A percentile compares a stretch with the other conserved stretches of the same genome.
These are phyloP conservation scores for Ancistrus triradiatus DNA, from an alignment of 2,113 vertebrate species.

Conservation along the genomic window DNA sequence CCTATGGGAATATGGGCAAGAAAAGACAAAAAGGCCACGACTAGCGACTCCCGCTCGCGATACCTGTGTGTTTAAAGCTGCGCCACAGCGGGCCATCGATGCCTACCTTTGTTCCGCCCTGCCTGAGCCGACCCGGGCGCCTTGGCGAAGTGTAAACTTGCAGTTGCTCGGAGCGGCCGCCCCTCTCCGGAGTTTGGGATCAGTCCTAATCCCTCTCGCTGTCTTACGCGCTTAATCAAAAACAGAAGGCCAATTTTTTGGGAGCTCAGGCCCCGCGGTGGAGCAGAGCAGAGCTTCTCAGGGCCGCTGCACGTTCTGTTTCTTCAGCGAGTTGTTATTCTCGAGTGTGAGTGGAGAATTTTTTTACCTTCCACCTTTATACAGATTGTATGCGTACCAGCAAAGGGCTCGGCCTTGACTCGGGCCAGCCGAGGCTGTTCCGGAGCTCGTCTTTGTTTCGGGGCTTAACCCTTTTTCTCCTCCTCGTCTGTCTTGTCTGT, in stretches of 20 bases:
- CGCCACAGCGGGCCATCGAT: too few species aligned
- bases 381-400: background rate
- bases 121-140: too few species aligned
- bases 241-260: conserved; percentile 34
- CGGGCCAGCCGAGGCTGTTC: background rate
- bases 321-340: too few species aligned
- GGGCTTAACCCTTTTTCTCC: background rate
- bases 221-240: conserved; percentile 31
- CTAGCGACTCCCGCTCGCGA: background rate
- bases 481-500: background rate
- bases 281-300: conserved; percentile 6
- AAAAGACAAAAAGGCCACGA: conserved; percentile 56
- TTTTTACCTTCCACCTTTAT: background rate
- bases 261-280: conserved; percentile 3
- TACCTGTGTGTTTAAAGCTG: background rate
- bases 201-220: conserved; percentile 32
- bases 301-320: background rate
- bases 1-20: conserved; percentile 73
- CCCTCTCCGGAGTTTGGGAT: conserved; percentile 23
- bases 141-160: conserved; percentile 36
- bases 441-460: conserved; percentile 12
- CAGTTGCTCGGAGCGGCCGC: conserved; percentile 28
- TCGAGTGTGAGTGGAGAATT: background rate
- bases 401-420: background rate
- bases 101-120: conserved; percentile 19